These are phyloP conservation scores for Micoletzkya japonica DNA, from an alignment of 2,888 invertebrate genomes.

Conservation along the genomic window DNA sequence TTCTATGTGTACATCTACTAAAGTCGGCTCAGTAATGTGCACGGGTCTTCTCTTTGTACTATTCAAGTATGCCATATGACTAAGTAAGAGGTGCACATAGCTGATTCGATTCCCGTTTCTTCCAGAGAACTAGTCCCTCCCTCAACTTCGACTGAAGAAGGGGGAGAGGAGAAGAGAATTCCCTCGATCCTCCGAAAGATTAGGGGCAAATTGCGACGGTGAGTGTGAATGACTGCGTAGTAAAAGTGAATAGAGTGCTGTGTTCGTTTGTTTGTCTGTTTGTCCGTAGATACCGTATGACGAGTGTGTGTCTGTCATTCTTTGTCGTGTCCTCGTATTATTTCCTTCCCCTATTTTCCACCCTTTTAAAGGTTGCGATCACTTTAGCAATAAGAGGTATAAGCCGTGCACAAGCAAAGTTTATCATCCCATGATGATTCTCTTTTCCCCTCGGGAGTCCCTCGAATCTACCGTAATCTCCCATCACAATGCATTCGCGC, in stretches of 20 bases:
- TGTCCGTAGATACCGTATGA: too few species aligned
- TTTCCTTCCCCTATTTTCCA: neutral
- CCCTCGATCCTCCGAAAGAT: slow-evolving; percentile 23
- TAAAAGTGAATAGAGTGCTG: neutral
- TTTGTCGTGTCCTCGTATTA: neutral
- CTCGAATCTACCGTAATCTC: neutral
- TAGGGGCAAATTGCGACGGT: slow-evolving; percentile 23
- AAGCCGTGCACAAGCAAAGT: too few species aligned
- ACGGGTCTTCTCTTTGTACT: too few species aligned
- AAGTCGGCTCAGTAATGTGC: too few species aligned
- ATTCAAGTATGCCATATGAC: too few species aligned
- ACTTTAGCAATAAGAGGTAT: too few species aligned
- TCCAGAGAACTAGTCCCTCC: neutral
- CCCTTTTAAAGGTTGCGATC: neutral
- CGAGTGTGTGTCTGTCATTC: too few species aligned
- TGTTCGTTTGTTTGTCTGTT: neutral
- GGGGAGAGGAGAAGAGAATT: slow-evolving; percentile 8
- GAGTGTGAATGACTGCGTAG: neutral
- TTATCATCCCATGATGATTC: too few species aligned
- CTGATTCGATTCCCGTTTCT: slow-evolving; percentile 6
- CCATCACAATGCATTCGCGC: neutral
- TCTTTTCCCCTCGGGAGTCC: neutral
- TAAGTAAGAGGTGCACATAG: too few species aligned
- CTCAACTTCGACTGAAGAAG: neutral
- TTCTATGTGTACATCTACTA: too few species aligned